phyloP scores from a whole-genome alignment of 2,113 vertebrate genomes.

The Dendrocopos noguchii region DNA sequence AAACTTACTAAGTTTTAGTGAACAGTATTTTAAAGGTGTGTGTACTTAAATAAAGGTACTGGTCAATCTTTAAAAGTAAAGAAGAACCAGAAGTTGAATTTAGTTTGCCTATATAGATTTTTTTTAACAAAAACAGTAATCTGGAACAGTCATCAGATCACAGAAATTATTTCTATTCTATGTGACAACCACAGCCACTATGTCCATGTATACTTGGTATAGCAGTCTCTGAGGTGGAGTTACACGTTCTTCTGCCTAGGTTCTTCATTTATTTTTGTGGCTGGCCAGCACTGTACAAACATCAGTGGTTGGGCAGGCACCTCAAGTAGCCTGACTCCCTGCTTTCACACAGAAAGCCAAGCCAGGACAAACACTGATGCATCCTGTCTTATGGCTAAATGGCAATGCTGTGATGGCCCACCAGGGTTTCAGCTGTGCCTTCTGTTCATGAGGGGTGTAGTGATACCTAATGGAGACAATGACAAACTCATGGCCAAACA shows the following conservation, averaged over 20 bases:
- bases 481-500: background rate
- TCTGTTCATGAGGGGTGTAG: rapidly evolving
- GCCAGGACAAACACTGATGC: background rate
- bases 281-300: background rate
- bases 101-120: background rate
- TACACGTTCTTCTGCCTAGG: rapidly evolving
- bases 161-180: background rate
- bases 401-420: background rate
- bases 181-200: background rate
- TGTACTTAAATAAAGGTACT: background rate
- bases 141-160: background rate
- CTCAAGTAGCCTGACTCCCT: background rate
- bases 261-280: background rate
- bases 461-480: background rate
- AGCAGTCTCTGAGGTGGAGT: background rate
- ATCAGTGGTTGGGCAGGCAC: background rate
- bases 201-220: rapidly evolving
- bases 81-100: background rate
- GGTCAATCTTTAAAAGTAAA: background rate
- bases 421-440: background rate
- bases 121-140: background rate
- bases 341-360: background rate
- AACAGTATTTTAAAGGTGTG: background rate
- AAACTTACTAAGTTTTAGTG: background rate
- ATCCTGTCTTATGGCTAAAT: rapidly evolving